phyloP scores from a whole-genome alignment of 2,888 invertebrate genomes.

The Xylota segnis region DNA sequence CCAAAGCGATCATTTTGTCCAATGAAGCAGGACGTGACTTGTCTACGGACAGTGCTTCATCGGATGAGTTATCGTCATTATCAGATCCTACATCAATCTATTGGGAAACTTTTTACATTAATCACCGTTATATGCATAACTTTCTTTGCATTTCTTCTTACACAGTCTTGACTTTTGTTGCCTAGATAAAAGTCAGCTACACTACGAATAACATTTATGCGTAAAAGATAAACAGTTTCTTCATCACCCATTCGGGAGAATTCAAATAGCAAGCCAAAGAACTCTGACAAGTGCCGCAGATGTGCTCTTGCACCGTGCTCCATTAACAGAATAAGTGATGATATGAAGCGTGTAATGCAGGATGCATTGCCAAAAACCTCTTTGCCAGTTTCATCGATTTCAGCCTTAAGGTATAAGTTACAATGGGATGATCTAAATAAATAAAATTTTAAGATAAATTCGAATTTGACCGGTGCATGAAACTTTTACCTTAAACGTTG shows the following conservation, averaged over 20 bases:
- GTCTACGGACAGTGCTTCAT: conserved; percentile 86
- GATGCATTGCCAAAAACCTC: conserved; percentile 89
- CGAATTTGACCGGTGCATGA: conserved; percentile 6
- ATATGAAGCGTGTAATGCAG: conserved; percentile 96
- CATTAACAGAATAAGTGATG: conserved; percentile 93
- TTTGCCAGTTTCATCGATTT: conserved; percentile 85
- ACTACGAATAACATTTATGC: conserved; percentile 94
- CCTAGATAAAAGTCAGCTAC: conserved; percentile 97
- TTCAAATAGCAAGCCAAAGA: conserved; percentile 95
- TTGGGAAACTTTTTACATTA: conserved; percentile 19
- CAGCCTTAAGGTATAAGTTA: conserved; percentile 86
- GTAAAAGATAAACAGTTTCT: conserved; percentile 94
- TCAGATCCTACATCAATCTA: conserved; percentile 84
- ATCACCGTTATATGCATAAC: neutral
- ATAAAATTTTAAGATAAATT: neutral
- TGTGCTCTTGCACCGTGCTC: conserved; percentile 95
- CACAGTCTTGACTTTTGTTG: conserved; percentile 90
- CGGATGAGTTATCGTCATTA: conserved; percentile 85
- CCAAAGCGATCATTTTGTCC: conserved; percentile 97
- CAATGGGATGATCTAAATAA: conserved; percentile 86
- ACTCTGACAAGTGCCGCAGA: conserved; percentile 95
- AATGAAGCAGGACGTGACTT: conserved; percentile 95
- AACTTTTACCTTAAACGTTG: conserved; percentile 90
- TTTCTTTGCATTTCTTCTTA: conserved; percentile 84
- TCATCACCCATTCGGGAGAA: conserved; percentile 98